Base-by-base conservation (phyloP, 2,113 vertebrate species). In the Tragelaphus scriptus region DNA sequence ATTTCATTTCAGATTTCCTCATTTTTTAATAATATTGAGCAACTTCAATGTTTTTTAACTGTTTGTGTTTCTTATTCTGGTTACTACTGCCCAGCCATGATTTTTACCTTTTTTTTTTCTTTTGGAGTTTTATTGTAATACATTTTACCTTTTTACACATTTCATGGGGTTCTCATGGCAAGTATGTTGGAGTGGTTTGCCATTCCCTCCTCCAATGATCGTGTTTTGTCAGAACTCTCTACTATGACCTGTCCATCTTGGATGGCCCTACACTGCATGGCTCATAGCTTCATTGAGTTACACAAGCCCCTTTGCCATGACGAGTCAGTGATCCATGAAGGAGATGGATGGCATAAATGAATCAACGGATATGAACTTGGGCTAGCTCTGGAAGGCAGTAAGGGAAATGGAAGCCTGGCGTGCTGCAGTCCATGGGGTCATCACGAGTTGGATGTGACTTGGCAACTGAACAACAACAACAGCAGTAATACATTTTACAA, bases 1-100 rank as follows among this genome's bases (percentile, higher is more conserved):
- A 63, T 77, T 97, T 85, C 7, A 90, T 65, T 85, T 91, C 65
- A n/a, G 17, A 77, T 55, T 84, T 58, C 36, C 28, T 77, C 91
- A 19, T 10, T 65, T 59, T 49, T 68, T 7, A 44, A 44, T 10
- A 21, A 5, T 53, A 59, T 59, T 58, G 19, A 68, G 75, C 19
- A 28, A 40, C 32, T 55, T 19, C 17, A 36, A 2, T 49, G 9
- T 44, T 94, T 65, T 65, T 47, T 30, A 89, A 59, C 2, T 32
- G 32, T 93, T 90, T 80, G 7, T 85, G 21, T 91, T 63, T 77
- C 53, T 65, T n/a, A 53, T 82, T 26, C 19, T 81, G 26, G 14
- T 88, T 13, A 49, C 32, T 16, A 61, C 32, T 88, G 32, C 5
- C 23, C 10, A 21, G 7, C 79, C 55, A 47, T 59, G 14, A 7